Evolutionary conservation across 2,797 vertebrate species (phyloP).

Genomic region (Tokudaia muenninki): DNA sequence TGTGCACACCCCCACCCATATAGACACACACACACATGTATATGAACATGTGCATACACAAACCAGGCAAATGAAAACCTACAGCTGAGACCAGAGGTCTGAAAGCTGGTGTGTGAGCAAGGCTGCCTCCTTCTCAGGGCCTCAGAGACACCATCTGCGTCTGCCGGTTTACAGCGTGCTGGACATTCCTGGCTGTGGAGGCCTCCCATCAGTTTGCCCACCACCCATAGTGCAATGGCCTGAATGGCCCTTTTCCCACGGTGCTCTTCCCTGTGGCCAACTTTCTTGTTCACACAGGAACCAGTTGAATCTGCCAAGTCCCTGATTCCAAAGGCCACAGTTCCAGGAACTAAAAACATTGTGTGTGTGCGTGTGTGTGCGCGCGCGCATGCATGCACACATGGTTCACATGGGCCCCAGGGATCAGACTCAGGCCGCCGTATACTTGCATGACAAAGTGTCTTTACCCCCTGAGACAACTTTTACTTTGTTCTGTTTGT

Average conservation of each 20-base stretch:
- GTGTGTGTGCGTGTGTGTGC: background rate
- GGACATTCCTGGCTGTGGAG: background rate
- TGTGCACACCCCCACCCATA: background rate
- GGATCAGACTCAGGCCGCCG: background rate
- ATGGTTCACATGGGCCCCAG: background rate
- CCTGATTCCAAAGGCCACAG: background rate
- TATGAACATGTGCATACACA: background rate
- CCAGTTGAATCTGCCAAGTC: background rate
- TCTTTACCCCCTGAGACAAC: background rate
- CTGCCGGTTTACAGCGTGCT: background rate
- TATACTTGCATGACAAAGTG: background rate
- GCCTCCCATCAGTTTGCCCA: background rate
- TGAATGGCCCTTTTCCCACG: background rate
- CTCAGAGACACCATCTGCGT: background rate
- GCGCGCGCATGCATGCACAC: background rate
- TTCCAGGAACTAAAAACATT: background rate
- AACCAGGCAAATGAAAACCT: background rate
- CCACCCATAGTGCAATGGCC: background rate
- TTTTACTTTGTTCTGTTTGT: background rate
- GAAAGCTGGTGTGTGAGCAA: background rate
- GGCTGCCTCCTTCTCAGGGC: background rate
- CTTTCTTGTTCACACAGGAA: conserved; percentile 3
- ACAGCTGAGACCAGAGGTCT: background rate
- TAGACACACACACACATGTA: no score
- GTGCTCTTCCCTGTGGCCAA: background rate